A percentile compares a stretch with the other conserved stretches of the same genome.
These are phyloP conservation scores for Schizotus pectinicornis DNA, from an alignment of 2,888 invertebrate species.

Conservation along the genomic window DNA sequence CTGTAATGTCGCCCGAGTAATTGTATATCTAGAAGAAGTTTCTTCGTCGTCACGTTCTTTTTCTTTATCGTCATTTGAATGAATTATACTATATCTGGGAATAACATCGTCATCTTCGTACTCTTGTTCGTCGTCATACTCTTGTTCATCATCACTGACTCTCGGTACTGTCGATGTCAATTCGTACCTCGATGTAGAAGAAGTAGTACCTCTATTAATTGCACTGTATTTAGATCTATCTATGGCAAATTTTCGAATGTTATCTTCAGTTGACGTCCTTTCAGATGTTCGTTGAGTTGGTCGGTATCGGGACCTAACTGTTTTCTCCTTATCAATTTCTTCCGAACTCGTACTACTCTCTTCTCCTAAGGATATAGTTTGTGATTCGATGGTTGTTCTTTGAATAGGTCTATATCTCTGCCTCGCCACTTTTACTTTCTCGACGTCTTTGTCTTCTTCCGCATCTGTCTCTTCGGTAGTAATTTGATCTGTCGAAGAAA, in stretches of 20 bases:
- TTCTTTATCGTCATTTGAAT: conserved; percentile 16
- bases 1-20: background rate
- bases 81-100: conserved; percentile 1
- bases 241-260: conserved; percentile 5
- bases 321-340: background rate
- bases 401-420: background rate
- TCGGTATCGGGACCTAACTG: background rate
- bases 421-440: background rate
- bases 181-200: conserved; percentile 47
- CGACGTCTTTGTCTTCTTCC: background rate
- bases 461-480: background rate
- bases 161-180: background rate
- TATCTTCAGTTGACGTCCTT: background rate
- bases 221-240: conserved; percentile 21
- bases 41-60: conserved; percentile 34
- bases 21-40: background rate
- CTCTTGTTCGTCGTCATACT: background rate
- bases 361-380: background rate
- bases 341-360: background rate
- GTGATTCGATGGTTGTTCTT: conserved; percentile 1
- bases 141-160: conserved; percentile 10
- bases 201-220: conserved; percentile 19
- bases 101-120: too few species aligned
- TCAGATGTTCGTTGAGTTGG: background rate
- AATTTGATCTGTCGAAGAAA: background rate